These are phyloP conservation scores for Oncorhynchus clarkii DNA, from an alignment of 2,113 vertebrate genomes.

Conservation along the genomic window DNA sequence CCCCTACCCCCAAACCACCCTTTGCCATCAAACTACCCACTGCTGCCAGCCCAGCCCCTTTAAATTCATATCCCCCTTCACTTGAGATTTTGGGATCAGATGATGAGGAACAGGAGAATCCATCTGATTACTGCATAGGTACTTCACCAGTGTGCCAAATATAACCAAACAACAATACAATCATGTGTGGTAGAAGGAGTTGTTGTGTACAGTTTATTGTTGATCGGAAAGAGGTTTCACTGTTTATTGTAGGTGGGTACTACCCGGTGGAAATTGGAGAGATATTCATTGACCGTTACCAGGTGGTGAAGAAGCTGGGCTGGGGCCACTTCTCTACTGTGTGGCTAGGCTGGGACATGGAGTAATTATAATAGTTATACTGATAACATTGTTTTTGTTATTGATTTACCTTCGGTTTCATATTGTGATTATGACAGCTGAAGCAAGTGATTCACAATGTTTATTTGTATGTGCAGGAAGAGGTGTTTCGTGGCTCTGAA, in stretches of 20 bases:
- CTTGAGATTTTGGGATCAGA: conserved; percentile 32
- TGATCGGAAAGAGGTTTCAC: background rate
- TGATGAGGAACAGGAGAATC: conserved; percentile 69
- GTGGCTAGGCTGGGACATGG: conserved; percentile 73
- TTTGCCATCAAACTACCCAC: background rate
- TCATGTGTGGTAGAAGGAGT: background rate
- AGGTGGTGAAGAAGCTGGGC: conserved; percentile 71
- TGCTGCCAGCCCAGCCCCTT: background rate
- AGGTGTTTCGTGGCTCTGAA: conserved; percentile 77
- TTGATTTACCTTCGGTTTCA: background rate
- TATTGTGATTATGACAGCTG: background rate
- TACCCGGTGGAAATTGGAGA: conserved; percentile 65
- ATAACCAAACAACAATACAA: background rate
- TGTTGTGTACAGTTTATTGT: background rate
- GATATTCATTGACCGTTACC: conserved; percentile 66
- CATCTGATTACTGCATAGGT: conserved; percentile 67
- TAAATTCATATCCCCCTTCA: background rate
- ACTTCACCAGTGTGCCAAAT: background rate
- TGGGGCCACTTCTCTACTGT: conserved; percentile 77
- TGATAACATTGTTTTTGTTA: background rate
- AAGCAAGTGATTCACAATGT: background rate
- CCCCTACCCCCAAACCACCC: background rate
- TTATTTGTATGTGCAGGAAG: conserved; percentile 52
- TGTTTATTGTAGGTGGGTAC: conserved; percentile 67
- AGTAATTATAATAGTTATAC: conserved; percentile 51